Percentiles rank a stretch among this genome's conserved stretches.
phyloP scores from a whole-genome alignment of 2,113 vertebrate species.

The Gallinago paraguaiae region DNA sequence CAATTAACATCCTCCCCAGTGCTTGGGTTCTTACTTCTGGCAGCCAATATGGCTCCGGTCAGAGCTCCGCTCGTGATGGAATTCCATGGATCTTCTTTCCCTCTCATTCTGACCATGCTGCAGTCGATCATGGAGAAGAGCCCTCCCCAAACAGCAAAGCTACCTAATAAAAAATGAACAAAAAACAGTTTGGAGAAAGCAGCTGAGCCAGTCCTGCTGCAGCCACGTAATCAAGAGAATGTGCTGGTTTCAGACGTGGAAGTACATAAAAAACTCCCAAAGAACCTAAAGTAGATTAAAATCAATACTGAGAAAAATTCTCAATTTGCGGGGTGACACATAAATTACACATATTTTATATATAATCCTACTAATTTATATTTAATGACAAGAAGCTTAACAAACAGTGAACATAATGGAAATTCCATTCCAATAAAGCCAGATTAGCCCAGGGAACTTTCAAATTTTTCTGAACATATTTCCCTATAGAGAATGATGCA shows the following conservation, averaged over 20 bases:
- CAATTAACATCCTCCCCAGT: not conserved
- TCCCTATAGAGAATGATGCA: not conserved
- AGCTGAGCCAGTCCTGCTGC: not conserved
- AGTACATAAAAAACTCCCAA: not conserved
- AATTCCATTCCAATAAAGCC: not conserved
- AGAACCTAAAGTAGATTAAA: not conserved
- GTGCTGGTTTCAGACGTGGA: not conserved
- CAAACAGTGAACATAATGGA: not conserved
- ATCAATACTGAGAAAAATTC: not conserved
- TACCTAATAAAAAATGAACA: constrained; percentile 76
- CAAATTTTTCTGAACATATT: not conserved
- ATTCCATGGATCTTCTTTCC: constrained; percentile 98
- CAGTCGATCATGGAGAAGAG: constrained; percentile 98
- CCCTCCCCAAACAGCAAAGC: constrained; percentile 96
- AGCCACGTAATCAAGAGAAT: fast-evolving
- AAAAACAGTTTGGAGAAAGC: not conserved
- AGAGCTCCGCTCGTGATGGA: constrained; percentile 96
- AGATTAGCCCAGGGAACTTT: not conserved
- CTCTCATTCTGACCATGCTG: constrained; percentile 90
- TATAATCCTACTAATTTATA: not conserved
- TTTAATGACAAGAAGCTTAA: too few relatives aligned
- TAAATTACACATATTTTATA: fast-evolving
- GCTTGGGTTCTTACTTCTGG: constrained; percentile 86
- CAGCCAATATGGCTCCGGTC: constrained; percentile 93
- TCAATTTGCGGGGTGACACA: not conserved